phyloP scores from a whole-genome alignment of 2,888 invertebrate species.

The Tipula confusa region DNA sequence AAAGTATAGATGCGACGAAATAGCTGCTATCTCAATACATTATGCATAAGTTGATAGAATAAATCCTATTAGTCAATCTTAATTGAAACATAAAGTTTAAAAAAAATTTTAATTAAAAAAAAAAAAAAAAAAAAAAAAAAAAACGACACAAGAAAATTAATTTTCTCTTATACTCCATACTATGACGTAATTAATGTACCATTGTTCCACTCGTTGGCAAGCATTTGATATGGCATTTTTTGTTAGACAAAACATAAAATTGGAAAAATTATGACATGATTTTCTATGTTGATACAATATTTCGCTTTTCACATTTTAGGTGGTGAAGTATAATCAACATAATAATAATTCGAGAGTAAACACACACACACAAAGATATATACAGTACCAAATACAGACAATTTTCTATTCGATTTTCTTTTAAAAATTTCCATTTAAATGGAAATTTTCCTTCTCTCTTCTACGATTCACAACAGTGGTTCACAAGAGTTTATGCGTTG shows the following conservation, averaged over 20 bases:
- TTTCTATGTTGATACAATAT: no score
- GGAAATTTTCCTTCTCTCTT: neutral
- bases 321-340: neutral
- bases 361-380: neutral
- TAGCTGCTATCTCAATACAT: neutral
- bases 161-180: neutral
- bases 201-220: neutral
- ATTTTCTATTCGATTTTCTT: neutral
- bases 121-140: no score
- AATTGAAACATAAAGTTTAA: neutral
- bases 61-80: neutral
- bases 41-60: neutral
- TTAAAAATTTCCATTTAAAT: neutral
- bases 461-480: neutral
- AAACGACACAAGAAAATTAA: neutral
- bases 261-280: neutral
- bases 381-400: neutral
- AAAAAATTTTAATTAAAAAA: no score
- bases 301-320: neutral
- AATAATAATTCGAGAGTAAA: neutral
- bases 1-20: no score
- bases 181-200: neutral
- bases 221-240: neutral
- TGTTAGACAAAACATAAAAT: neutral
- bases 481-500: neutral